phyloP scores from a whole-genome alignment of 2,888 invertebrate species.

The Eupithecia insigniata region DNA sequence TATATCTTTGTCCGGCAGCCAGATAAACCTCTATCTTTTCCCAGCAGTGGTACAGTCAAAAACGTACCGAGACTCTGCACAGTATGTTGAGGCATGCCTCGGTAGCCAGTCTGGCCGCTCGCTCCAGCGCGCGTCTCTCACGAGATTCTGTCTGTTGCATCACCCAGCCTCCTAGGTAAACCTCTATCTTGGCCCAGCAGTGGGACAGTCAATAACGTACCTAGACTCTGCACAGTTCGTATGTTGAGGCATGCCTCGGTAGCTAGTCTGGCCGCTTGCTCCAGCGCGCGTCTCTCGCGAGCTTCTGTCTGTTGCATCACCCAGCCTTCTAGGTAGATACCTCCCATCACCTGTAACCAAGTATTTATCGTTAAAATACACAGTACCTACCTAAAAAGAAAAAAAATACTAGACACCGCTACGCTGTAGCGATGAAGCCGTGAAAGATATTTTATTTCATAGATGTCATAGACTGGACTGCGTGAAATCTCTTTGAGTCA shows the following conservation, averaged over 20 bases:
- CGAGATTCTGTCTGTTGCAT: constrained; percentile 79
- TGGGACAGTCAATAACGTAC: constrained; percentile 61
- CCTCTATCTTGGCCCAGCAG: not conserved
- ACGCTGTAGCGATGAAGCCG: not conserved
- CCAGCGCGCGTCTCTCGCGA: constrained; percentile 83
- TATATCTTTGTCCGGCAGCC: too few relatives aligned
- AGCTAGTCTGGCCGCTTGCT: constrained; percentile 84
- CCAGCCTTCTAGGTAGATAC: constrained; percentile 84
- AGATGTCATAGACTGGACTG: too few relatives aligned
- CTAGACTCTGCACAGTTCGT: constrained; percentile 86
- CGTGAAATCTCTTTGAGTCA: too few relatives aligned
- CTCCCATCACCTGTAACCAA: constrained; percentile 75
- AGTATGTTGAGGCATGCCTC: constrained; percentile 86
- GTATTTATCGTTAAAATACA: not conserved
- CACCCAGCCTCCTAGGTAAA: constrained; percentile 83
- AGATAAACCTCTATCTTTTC: not conserved
- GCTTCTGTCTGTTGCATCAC: constrained; percentile 80
- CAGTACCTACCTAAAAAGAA: not conserved
- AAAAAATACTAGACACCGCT: not conserved
- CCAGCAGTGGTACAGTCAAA: constrained; percentile 46
- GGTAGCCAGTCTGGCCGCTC: constrained; percentile 85
- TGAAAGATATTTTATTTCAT: not conserved
- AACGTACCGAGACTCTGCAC: constrained; percentile 84
- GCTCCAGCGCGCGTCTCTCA: constrained; percentile 84
- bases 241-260: constrained; percentile 87